Base-by-base conservation (phyloP, 1,140 invertebrate species). In the Ericerus pela region DNA sequence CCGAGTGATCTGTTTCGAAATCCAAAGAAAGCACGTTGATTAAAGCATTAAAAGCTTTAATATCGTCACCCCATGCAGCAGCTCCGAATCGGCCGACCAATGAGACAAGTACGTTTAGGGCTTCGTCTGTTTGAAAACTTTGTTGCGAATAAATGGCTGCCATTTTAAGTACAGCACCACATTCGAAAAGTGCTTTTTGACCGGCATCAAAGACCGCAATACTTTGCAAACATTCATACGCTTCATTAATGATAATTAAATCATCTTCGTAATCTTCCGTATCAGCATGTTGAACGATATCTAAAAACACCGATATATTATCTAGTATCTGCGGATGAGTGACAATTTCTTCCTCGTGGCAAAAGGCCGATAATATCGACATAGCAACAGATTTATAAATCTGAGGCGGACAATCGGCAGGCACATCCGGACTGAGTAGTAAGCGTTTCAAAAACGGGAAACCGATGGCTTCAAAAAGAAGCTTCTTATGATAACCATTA, bases 311-410 rank as follows among this genome's bases (percentile, higher is more conserved):
- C 41, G 84, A 84, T 61, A 89, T 79, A 61, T 84, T 84, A 8
- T 76, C 77, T 3, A 89, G 71, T 77, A 90, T 86, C 62, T 88
- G 84, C 20, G 81, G 78, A 66, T 87, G 84, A 10, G 79, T 79
- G 6, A 85, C 82, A 27, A 91, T 65, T 65, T 84, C 82, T 58
- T 81, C 73, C 62, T 88, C 86, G 41, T 73, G 73, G 62, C 85
- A 89, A 70, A 94, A 89, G 33, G 79, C 79, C 0, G 85, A 85
- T 10, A 93, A 70, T 41, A 93, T 79, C 2, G 85, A 88, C 6
- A 93, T 68, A 0, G 87, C 88, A 16, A 94, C 80, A 2, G 88
- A 91, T 72, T 91, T 90, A 68, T 90, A 93, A 24, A 93, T 81
- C 41, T 83, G 75, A 0, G 85, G 80, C 2, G 88, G 87, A 62